Conservation (phyloP, 2,797 vertebrate species). For the Myotis myotis region DNA sequence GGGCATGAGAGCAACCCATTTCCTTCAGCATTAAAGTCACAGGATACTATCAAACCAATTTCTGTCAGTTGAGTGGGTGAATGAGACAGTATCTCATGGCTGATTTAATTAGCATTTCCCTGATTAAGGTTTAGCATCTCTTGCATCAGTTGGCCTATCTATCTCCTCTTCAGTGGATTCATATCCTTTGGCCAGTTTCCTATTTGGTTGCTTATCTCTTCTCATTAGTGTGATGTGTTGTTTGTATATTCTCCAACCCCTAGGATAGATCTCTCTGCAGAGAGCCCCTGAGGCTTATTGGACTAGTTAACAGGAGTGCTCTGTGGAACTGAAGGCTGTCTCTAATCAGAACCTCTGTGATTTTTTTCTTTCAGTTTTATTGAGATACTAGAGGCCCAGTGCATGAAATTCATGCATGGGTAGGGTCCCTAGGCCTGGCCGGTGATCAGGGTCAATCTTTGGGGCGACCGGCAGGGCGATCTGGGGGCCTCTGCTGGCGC, state of each 20-base stretch:
- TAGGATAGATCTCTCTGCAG: not conserved
- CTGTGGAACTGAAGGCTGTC: not conserved
- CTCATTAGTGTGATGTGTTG: not conserved
- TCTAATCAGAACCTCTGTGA: not conserved
- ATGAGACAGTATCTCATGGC: not conserved
- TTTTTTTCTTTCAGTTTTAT: not conserved
- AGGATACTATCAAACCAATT: not conserved
- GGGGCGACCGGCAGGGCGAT: no score
- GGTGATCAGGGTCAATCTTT: no score
- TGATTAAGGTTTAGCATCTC: not conserved
- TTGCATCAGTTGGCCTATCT: not conserved
- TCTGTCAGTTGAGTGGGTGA: not conserved
- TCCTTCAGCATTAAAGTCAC: not conserved
- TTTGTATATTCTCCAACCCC: not conserved
- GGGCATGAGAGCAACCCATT: fast-evolving
- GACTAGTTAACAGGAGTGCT: no score
- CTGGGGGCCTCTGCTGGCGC: no score
- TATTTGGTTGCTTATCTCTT: not conserved
- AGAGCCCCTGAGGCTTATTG: not conserved
- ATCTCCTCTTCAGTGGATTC: not conserved
- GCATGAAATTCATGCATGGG: no score
- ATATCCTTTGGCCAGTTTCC: not conserved
- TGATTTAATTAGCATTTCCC: not conserved
- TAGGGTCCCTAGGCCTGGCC: no score
- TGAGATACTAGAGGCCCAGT: no score